A percentile compares a stretch with the other conserved stretches of the same genome.
Conservation (phyloP, 2,888 invertebrate species). For the Netelia melanura region DNA sequence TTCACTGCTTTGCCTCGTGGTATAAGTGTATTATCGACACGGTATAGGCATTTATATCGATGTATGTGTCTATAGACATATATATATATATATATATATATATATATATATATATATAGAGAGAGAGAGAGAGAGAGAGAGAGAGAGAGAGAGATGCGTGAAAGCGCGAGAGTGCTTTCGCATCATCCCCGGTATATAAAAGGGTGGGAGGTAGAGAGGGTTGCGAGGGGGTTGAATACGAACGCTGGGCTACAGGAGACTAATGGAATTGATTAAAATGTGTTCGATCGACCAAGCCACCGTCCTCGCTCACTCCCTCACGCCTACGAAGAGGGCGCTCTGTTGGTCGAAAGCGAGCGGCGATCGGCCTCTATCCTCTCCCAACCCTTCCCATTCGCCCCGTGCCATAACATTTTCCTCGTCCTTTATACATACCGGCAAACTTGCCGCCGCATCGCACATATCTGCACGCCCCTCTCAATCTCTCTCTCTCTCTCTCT, state of each 20-base stretch:
- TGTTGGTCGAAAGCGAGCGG: slow-evolving; percentile 55
- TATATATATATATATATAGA: too few species aligned
- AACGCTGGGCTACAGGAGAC: slow-evolving; percentile 76
- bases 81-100: not conserved
- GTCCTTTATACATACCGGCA: slow-evolving; percentile 55
- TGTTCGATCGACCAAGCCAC: slow-evolving; percentile 83
- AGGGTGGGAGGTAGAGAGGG: slow-evolving; percentile 33
- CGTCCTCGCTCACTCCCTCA: slow-evolving; percentile 70
- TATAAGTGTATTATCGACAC: slow-evolving; percentile 53
- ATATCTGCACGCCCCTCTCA: slow-evolving; percentile 43
- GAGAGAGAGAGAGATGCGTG: not conserved
- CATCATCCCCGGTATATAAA: slow-evolving; percentile 48
- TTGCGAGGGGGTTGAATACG: slow-evolving; percentile 36
- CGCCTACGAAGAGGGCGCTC: slow-evolving; percentile 28
- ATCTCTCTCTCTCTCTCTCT: too few species aligned
- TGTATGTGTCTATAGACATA: slow-evolving; percentile 22
- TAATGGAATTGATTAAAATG: slow-evolving; percentile 85
- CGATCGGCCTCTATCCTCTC: slow-evolving; percentile 41
- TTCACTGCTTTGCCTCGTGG: slow-evolving; percentile 43
- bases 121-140: not conserved
- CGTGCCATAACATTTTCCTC: slow-evolving; percentile 65
- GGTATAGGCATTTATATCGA: slow-evolving; percentile 32
- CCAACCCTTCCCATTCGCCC: slow-evolving; percentile 45
- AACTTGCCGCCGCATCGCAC: slow-evolving; percentile 63
- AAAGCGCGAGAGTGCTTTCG: slow-evolving; percentile 42